Conservation (phyloP, 2,113 vertebrate species). For the Addax nasomaculatus region DNA sequence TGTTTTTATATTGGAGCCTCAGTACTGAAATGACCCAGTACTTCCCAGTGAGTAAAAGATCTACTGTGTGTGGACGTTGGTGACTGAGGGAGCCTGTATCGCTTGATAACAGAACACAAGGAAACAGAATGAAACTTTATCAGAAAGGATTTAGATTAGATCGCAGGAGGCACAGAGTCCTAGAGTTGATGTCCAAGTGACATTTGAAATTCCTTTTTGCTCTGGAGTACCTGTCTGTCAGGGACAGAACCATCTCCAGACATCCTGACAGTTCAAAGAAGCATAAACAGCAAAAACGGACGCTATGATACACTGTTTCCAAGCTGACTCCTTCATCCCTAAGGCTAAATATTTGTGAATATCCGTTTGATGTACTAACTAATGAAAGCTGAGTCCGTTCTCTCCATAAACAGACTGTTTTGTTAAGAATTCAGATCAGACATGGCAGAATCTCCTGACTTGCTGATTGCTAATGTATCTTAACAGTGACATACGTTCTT, state of each 20-base stretch:
- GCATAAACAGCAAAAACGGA: not conserved
- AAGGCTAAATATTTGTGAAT: slow-evolving; percentile 25
- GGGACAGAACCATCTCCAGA: not conserved
- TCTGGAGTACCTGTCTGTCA: not conserved
- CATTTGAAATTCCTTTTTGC: not conserved
- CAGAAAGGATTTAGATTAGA: not conserved
- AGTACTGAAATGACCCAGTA: not conserved
- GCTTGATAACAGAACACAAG: not conserved
- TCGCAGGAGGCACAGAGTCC: not conserved
- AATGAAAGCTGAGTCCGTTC: not conserved
- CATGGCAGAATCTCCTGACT: not conserved
- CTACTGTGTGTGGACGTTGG: not conserved
- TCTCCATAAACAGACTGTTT: slow-evolving; percentile 18
- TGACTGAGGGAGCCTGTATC: not conserved
- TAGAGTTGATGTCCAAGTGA: not conserved
- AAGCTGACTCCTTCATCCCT: not conserved
- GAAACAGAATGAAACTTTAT: not conserved
- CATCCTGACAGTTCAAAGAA: slow-evolving; percentile 28
- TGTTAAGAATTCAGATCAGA: slow-evolving; percentile 22
- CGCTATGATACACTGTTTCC: not conserved
- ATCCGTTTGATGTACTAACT: slow-evolving; percentile 2
- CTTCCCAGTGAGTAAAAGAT: not conserved
- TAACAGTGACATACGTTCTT: slow-evolving; percentile 31
- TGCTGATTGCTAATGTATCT: slow-evolving; percentile 39
- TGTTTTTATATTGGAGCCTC: not conserved